Conservation (phyloP, 2,113 vertebrate genomes). For the Chionodraco myersi region DNA sequence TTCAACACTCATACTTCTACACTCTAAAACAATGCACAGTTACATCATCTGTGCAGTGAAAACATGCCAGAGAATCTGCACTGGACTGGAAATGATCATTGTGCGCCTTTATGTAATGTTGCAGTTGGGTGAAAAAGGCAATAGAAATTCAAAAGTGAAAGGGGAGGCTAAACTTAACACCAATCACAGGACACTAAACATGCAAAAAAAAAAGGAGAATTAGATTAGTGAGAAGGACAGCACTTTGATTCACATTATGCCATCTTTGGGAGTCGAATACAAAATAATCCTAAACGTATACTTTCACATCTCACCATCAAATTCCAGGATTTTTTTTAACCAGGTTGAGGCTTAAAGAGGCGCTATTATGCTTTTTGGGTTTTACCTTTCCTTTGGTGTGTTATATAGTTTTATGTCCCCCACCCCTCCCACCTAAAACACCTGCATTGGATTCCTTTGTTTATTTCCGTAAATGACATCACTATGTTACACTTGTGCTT, state of each 20-base stretch:
- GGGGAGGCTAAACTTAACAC: not conserved
- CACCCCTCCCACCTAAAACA: too few species aligned
- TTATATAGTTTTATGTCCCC: too few species aligned
- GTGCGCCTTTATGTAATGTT: not conserved
- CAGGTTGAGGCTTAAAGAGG: too few species aligned
- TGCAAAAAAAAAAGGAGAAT: too few species aligned
- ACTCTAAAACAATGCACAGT: not conserved
- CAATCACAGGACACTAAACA: not conserved
- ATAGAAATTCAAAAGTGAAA: not conserved
- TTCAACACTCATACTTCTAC: not conserved
- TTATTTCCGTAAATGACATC: too few species aligned
- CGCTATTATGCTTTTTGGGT: too few species aligned
- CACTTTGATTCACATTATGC: too few species aligned
- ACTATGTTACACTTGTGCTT: too few species aligned
- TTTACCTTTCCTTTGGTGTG: too few species aligned
- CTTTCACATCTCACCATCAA: not conserved
- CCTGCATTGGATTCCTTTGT: too few species aligned
- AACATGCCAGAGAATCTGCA: not conserved
- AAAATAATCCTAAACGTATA: not conserved
- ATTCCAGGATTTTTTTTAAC: not conserved
- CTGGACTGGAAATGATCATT: not conserved
- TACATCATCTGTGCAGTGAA: not conserved
- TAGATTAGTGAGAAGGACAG: not conserved
- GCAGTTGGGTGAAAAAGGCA: not conserved
- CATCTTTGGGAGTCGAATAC: too few species aligned